These are phyloP conservation scores for Petrocephalus zakoni DNA, from an alignment of 2,113 vertebrate species.

Conservation along the genomic window DNA sequence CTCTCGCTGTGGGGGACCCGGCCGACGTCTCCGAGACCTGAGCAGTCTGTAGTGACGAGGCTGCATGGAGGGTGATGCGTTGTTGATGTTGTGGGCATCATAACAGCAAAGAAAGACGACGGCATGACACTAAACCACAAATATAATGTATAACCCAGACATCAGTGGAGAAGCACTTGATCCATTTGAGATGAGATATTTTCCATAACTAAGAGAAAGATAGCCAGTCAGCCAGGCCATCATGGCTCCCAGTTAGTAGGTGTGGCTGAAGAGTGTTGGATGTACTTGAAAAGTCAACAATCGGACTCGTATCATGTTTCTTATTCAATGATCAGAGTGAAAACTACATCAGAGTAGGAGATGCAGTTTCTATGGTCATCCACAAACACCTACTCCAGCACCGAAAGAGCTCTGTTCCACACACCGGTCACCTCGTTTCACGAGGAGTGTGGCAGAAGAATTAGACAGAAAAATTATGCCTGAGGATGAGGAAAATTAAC, in stretches of 20 bases:
- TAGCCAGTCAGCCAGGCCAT: too few relatives aligned
- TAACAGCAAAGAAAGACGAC: too few relatives aligned
- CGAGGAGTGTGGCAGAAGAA: not conserved
- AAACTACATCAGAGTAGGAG: not conserved
- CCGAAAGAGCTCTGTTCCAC: not conserved
- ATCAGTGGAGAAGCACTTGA: too few relatives aligned
- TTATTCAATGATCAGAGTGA: not conserved
- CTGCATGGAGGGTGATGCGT: slow-evolving; percentile 14
- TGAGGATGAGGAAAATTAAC: not conserved
- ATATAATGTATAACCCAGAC: too few relatives aligned
- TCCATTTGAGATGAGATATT: too few relatives aligned
- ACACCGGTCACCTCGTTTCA: not conserved
- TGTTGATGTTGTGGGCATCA: slow-evolving; percentile 24
- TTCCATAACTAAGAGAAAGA: too few relatives aligned
- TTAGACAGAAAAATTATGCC: not conserved
- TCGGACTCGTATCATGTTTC: not conserved
- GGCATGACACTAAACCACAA: too few relatives aligned
- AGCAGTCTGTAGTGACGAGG: too few relatives aligned
- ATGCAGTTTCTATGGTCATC: not conserved
- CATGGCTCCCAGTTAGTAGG: too few relatives aligned
- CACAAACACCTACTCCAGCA: not conserved
- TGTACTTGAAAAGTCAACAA: not conserved
- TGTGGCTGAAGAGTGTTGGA: not conserved
- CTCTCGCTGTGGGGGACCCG: too few relatives aligned
- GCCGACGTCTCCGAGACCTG: too few relatives aligned